Evolutionary conservation across 2,888 invertebrate genomes (phyloP).

Genomic region (Drosophila ezoana): DNA sequence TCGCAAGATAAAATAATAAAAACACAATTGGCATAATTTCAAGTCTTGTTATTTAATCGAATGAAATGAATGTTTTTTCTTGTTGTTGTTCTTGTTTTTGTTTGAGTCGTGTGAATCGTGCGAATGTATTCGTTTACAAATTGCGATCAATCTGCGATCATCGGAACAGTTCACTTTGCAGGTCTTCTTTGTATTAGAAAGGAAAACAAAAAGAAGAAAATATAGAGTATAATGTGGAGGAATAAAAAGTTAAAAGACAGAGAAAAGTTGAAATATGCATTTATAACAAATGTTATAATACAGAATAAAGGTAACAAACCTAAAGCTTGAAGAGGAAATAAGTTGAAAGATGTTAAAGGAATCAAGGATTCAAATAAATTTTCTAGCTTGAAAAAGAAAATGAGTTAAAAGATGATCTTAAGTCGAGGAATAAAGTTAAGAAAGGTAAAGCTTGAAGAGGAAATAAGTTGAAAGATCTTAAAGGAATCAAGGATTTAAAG

Average conservation of each 20-base stretch:
- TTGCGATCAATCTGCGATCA: slow-evolving; percentile 9
- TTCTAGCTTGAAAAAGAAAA: too few species aligned
- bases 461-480: not conserved
- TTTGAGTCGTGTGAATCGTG: slow-evolving; percentile 4
- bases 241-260: too few species aligned
- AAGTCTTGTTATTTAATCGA: slow-evolving; percentile 58
- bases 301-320: not conserved
- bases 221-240: not conserved
- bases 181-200: not conserved
- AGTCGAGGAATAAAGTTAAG: too few species aligned
- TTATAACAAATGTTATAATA: not conserved
- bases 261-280: not conserved
- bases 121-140: slow-evolving; percentile 15
- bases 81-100: not conserved
- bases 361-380: too few species aligned
- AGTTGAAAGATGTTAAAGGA: not conserved
- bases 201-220: not conserved
- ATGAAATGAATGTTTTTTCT: slow-evolving; percentile 41
- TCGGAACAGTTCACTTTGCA: not conserved
- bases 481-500: too few species aligned
- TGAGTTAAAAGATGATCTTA: too few species aligned
- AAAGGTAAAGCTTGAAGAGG: not conserved
- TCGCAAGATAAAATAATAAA: slow-evolving; percentile 27
- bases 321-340: not conserved
- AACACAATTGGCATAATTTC: slow-evolving; percentile 49